Base-by-base conservation (phyloP, 2,888 invertebrate genomes). In the Griposia aprilina region DNA sequence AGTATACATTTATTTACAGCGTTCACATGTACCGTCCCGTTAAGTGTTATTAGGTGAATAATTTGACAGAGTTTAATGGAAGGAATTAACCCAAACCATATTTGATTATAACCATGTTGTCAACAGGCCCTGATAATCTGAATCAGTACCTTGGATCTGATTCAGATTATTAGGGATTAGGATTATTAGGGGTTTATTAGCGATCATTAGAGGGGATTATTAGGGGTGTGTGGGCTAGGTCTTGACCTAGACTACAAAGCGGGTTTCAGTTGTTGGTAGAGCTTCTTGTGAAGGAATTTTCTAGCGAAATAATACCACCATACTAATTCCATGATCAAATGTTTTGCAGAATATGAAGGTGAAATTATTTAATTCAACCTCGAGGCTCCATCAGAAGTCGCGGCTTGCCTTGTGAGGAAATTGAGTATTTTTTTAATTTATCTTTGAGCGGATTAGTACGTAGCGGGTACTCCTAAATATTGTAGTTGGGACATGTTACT, bases 1-100 rank as follows among this genome's bases (percentile, higher is more conserved):
- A 36, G 30, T 36, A 36, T 2, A 36, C 3, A 36, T 36, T 36
- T 36, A 36, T 36, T 36, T 36, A 36, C 30, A 36, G 30, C 30
- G 30, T 36, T 36, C 30, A 36, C 30, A 36, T 36, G 30, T 36
- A 36, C 30, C n/a, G n/a, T n/a, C n/a, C n/a, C n/a, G n/a, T n/a
- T n/a, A n/a, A n/a, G n/a, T n/a, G n/a, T 74, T 68, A 65, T 70
- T 23, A n/a, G n/a, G 57, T 59, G 41, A 71, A 71, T 76, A 68
- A 69, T 74, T 50, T 30, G 36, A 20, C 26, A 45, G 69, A 62
- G 17, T 45, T 48, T 30, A 74, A 26, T 60, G 17, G 5, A 63
- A 26, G 13, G 13, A 30, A 17, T 13, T 55, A 45, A 26, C n/a
- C 3, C 10, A 55, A 20, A 63, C 8, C 10, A 2, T 62, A 50